phyloP scores from a whole-genome alignment of 2,888 invertebrate genomes.

The Globia sparganii region DNA sequence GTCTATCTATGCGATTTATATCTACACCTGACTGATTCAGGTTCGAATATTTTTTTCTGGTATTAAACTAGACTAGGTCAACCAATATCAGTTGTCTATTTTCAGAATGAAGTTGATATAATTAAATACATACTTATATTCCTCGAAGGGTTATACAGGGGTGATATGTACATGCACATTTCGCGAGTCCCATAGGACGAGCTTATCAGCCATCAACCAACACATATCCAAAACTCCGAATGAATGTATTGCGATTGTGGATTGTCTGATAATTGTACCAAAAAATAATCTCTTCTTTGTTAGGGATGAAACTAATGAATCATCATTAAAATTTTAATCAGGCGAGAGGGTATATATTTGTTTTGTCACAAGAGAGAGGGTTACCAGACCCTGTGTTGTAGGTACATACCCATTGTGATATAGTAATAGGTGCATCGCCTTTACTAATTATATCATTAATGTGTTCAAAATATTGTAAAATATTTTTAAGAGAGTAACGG shows the following conservation, averaged over 20 bases:
- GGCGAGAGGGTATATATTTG: no score
- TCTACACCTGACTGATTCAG: slow-evolving; percentile 28
- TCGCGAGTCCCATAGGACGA: neutral
- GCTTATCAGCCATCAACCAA: neutral
- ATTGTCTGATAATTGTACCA: neutral
- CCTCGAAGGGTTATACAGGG: neutral
- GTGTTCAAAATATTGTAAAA: no score
- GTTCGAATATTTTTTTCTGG: slow-evolving; percentile 11
- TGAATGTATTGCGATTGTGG: neutral
- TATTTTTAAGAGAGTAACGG: no score
- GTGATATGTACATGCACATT: neutral
- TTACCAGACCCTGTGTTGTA: no score
- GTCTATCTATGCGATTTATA: slow-evolving; percentile 11
- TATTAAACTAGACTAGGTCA: slow-evolving; percentile 33
- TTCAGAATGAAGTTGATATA: slow-evolving; percentile 2
- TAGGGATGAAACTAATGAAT: neutral
- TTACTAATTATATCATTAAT: no score
- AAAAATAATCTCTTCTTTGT: neutral
- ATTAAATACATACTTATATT: neutral
- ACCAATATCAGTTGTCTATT: neutral
- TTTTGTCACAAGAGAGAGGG: no score
- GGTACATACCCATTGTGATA: no score
- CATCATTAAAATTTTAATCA: neutral
- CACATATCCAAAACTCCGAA: neutral
- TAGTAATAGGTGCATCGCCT: no score